Evolutionary conservation across 1,140 invertebrate species (phyloP), one percentile per base, ranked within the genome.

Genomic region (Dendroctonus ponderosae): DNA sequence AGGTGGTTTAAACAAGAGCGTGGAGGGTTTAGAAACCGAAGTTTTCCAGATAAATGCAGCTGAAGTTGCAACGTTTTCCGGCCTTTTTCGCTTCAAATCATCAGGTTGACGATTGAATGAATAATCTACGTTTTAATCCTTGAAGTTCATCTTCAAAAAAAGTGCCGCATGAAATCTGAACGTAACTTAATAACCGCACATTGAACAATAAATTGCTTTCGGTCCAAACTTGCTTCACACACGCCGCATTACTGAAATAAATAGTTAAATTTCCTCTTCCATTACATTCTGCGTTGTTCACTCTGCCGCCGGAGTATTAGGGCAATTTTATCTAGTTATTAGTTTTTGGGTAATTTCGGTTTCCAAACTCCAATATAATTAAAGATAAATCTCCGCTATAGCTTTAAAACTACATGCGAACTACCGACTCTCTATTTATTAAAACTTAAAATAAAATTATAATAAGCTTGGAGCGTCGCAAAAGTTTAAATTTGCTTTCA

Each of bases 281-380:
- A 57, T 65, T 57, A 57, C 43, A 57, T 65, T 57, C 62, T 58
- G 58, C 54, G 54, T 26, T 26, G 26, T 57, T 58, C 53, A 43
- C 37, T 50, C 44, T 40, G 54, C 54, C 62, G 62, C 62, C 14
- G 53, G 54, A 58, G 54, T 66, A 66, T 66, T 66, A 66, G 64
- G 48, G 53, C 64, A 66, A 66, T 66, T 66, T 66, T 66, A 66
- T 66, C 54, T 66, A 66, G 64, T 66, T 66, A 66, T 66, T 66
- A 66, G 64, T 66, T 66, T 66, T 66, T 57, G 50, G 64, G 54
- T 66, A 66, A 66, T 66, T 66, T 66, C 46, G 54, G 56, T 66
- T 66, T 66, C 12, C 46, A 66, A 66, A 66, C 64, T 66, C 64
- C 64, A 66, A 66, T 66, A 66, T 66, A 66, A 66, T 66, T 66